phyloP scores from a whole-genome alignment of 2,797 vertebrate species.

The Liasis olivaceus region DNA sequence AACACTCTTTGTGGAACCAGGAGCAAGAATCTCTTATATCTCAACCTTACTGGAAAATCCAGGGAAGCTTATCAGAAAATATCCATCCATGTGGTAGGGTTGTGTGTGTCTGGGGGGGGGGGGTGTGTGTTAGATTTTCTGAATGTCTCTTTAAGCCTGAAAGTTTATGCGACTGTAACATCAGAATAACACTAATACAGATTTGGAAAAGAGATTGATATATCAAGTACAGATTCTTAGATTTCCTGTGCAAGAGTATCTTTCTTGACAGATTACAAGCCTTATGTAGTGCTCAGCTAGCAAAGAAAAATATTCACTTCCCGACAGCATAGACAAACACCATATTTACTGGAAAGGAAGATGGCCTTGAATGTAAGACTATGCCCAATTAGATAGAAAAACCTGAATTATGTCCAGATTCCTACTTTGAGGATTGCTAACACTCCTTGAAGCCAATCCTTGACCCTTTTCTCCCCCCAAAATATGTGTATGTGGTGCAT shows the following conservation, averaged over 20 bases:
- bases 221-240: conserved; percentile 51
- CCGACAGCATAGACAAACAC: neutral
- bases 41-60: conserved; percentile 52
- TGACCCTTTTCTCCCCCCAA: no score
- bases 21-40: conserved; percentile 51
- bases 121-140: conserved; percentile 38
- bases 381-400: no score
- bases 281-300: neutral
- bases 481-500: neutral
- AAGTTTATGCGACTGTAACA: conserved; percentile 62
- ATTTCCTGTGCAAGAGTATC: conserved; percentile 55
- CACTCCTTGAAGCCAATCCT: neutral
- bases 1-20: conserved; percentile 42
- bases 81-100: neutral
- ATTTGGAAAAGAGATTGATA: conserved; percentile 61
- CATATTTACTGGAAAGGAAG: no score
- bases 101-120: no score
- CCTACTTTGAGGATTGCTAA: no score
- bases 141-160: conserved; percentile 58
- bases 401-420: no score
- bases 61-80: neutral
- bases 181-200: conserved; percentile 51
- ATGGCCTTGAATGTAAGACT: no score
- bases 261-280: conserved; percentile 21
- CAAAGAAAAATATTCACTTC: conserved; percentile 2